Evolutionary conservation across 2,113 vertebrate species (phyloP), one percentile per base, ranked within the genome.

Genomic region (Melanocharis versteri): DNA sequence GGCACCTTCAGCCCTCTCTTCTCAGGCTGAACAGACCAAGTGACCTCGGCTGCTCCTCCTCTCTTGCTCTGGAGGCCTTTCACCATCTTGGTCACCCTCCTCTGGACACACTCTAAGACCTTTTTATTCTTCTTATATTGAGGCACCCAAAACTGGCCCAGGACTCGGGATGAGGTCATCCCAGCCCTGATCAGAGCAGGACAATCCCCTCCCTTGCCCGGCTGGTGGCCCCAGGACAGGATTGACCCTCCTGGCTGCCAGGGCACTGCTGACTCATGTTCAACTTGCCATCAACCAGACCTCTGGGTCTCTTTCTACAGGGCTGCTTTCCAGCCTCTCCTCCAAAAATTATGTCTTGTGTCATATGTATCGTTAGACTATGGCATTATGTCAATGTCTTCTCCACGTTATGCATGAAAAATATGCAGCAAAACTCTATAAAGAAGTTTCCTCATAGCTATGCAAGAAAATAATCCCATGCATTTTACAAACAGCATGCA

Each of bases 91-190:
- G 13, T 30, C 28, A 21, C 28, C 22, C 28, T n/a, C 26, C n/a
- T 60, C 15, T 26, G 37, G 23, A 57, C 50, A 30, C 13, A 11
- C 7, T n/a, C 58, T 13, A 51, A 57, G 8, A 30, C 5, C 24
- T 70, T 77, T 37, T 17, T 8, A 44, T 26, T 54, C 15, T 48
- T 40, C 27, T 45, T 39, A 3, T 24, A 37, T 1, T 61, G 28
- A 48, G 4, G 5, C 1, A 0, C 5, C 7, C 42, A 35, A 58
- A 77, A 53, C 11, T 35, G 21, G 11, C 10, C 39, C 8, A 16
- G 15, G 15, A 27, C 50, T 40, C 0, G 0, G 64, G 54, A 6
- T 48, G 31, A 35, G 16, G 28, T 14, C 0, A 0, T 7, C 27
- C 7, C 39, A 54, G 27, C 6, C 10, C 33, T 8, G 9, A 19